phyloP scores from a whole-genome alignment of 2,888 invertebrate species.

The Drosophila villosipedis region DNA sequence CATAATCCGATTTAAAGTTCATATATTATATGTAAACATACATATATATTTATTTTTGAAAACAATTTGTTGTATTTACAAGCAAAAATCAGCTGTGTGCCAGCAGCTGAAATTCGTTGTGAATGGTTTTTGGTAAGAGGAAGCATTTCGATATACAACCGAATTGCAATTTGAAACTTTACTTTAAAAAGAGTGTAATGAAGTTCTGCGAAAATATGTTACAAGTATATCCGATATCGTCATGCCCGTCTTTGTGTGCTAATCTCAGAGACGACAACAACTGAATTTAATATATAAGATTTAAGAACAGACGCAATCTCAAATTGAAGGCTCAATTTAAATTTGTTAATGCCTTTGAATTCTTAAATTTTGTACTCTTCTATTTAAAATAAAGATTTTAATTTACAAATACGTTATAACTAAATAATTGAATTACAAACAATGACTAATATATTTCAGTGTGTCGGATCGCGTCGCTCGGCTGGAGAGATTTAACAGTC shows the following conservation, averaged over 20 bases:
- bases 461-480: slow-evolving; percentile 41
- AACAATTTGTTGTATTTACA: neutral
- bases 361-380: slow-evolving; percentile 45
- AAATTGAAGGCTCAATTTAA: slow-evolving; percentile 6
- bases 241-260: neutral
- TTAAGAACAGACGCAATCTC: slow-evolving; percentile 3
- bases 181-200: neutral
- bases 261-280: neutral
- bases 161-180: neutral
- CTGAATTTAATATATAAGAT: neutral
- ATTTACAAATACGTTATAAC: slow-evolving; percentile 23
- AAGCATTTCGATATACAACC: neutral
- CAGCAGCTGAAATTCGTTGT: neutral
- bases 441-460: slow-evolving; percentile 67
- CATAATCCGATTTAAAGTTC: neutral
- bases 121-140: slow-evolving; percentile 27
- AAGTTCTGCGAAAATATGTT: neutral
- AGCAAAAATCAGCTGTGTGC: neutral
- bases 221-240: neutral
- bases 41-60: neutral
- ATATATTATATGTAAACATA: neutral
- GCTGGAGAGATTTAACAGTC: slow-evolving; percentile 69
- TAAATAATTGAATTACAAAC: slow-evolving; percentile 28
- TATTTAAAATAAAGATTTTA: slow-evolving; percentile 47
- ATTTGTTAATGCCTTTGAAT: neutral